Conservation (phyloP, 2,113 vertebrate species). For the Dascyllus trimaculatus region DNA sequence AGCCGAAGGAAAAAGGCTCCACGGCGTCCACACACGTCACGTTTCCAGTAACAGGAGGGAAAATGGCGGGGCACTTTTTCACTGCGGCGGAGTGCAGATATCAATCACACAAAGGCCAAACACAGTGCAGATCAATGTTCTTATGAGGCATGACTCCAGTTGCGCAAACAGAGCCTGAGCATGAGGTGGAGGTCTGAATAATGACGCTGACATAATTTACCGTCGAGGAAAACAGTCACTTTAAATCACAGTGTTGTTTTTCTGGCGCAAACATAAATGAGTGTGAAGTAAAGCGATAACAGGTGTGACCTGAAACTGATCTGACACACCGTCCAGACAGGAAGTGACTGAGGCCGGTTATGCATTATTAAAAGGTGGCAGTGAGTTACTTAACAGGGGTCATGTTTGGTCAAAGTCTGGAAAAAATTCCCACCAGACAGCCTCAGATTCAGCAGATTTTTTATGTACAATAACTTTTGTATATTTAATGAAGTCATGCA, state of each 20-base stretch:
- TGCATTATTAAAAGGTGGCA: background rate
- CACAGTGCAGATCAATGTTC: conserved; percentile 1
- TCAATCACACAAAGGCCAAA: conserved; percentile 6
- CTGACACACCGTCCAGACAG: conserved; percentile 35
- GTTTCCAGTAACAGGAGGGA: conserved; percentile 44
- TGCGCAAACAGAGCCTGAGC: conserved; percentile 17
- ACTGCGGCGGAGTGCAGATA: conserved; percentile 49
- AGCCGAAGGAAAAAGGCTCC: conserved; percentile 65
- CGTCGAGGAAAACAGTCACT: conserved; percentile 36
- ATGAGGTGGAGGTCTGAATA: conserved; percentile 23
- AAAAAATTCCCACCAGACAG: no score
- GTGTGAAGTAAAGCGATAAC: conserved; percentile 55
- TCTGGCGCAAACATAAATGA: conserved; percentile 23
- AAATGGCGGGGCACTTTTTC: conserved; percentile 51
- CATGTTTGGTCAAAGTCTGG: background rate
- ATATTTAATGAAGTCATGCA: no score
- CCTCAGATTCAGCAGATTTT: no score
- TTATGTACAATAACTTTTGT: no score
- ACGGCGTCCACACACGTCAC: conserved; percentile 59
- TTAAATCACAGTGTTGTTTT: conserved; percentile 49
- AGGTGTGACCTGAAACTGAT: conserved; percentile 18
- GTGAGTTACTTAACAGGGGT: background rate
- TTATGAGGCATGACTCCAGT: background rate
- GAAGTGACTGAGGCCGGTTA: conserved; percentile 32
- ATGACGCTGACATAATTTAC: conserved; percentile 38